Base-by-base conservation (phyloP, 2,888 invertebrate genomes). In the Flexamia atlantica region DNA sequence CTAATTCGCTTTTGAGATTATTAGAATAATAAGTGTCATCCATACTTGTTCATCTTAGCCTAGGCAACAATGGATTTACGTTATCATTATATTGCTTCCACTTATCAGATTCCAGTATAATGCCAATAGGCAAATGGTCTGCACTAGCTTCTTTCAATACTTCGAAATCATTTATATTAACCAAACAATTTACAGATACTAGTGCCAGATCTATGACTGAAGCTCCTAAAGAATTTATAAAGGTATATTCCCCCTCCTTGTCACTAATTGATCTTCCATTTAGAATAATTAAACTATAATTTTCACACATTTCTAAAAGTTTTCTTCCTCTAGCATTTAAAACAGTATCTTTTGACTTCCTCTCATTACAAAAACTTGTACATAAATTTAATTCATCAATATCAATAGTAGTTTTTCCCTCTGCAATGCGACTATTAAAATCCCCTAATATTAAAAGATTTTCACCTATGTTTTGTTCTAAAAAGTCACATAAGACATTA, bases 201-300 rank as follows among this genome's bases (percentile, higher is more conserved):
- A 42, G 36, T 12, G 53, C 82, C n/a, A 84, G 50, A 32, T 85
- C 85, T 23, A 53, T 82, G 20, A 85, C 84, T 25, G 84, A 84
- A 5, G 68, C 60, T 14, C 84, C 84, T 46, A 68, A 17, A 10
- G 25, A 42, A n/a, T 72, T 68, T 20, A 84, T 64, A 74, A 60
- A 85, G 23, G 84, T 85, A 30, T 30, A 85, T 57, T 81, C 70
- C 36, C 85, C 84, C 28, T 82, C 64, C 28, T 9, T 53, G 60
- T 85, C 84, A 17, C 84, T 83, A 9, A 14, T 30, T 20, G 70
- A 70, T 53, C 85, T 74, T 17, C 84, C 84, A 68, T 85, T 85
- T 50, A 85, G 70, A n/a, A 84, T 28, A n/a, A 85, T 42, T 30
- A 84, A 42, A 17, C 74, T 57, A 28, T 81, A 14, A 25, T 80